phyloP scores from a whole-genome alignment of 2,888 invertebrate genomes.

The Horisme vitalbata region DNA sequence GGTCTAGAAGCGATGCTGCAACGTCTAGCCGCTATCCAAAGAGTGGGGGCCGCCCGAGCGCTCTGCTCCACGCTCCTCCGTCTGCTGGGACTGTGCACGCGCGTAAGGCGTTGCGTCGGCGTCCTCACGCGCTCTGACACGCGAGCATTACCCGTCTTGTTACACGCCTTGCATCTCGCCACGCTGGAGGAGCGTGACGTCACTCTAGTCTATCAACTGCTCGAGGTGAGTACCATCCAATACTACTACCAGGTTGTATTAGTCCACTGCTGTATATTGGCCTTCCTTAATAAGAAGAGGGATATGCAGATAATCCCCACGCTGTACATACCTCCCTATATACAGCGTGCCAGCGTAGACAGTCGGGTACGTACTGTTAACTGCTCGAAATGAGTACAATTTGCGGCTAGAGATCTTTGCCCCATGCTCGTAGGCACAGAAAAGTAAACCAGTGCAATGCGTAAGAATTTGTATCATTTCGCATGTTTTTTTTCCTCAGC shows the following conservation, averaged over 20 bases:
- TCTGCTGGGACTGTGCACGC: constrained; percentile 94
- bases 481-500: no score
- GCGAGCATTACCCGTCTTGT: constrained; percentile 90
- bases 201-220: constrained; percentile 93
- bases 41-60: constrained; percentile 93
- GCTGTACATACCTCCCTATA: not conserved
- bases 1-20: constrained; percentile 90
- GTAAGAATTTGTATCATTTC: no score
- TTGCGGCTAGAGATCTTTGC: no score
- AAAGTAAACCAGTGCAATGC: no score
- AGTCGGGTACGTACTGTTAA: no score
- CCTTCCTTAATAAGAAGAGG: no score
- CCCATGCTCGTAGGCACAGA: no score
- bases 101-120: constrained; percentile 94
- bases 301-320: no score
- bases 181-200: constrained; percentile 84
- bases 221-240: constrained; percentile 82
- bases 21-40: constrained; percentile 92
- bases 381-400: no score
- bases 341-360: no score
- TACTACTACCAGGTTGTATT: no score
- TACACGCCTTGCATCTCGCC: constrained; percentile 91
- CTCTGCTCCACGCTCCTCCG: constrained; percentile 95
- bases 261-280: no score
- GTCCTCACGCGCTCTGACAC: constrained; percentile 93